A percentile compares a stretch with the other conserved stretches of the same genome.
Conservation (phyloP, 2,797 vertebrate genomes). For the Rhincodon typus region DNA sequence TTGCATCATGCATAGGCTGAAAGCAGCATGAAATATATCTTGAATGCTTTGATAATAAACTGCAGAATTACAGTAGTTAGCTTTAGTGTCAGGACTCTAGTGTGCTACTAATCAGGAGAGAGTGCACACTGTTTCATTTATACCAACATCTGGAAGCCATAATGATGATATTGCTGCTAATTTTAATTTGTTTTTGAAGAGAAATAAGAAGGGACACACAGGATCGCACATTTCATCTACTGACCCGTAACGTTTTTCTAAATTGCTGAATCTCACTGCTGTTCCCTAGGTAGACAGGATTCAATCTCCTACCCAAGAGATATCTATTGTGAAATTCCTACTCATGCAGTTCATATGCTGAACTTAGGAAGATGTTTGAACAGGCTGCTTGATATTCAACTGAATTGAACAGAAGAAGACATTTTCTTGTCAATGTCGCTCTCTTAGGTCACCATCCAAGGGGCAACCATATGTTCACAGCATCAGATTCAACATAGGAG, state of each 20-base stretch:
- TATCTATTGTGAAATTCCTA: background rate
- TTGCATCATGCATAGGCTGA: background rate
- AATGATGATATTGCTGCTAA: slow-evolving; percentile 24
- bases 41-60: slow-evolving; percentile 21
- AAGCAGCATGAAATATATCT: background rate
- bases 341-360: background rate
- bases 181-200: slow-evolving; percentile 18
- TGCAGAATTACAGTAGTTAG: slow-evolving; percentile 11
- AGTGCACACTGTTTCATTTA: slow-evolving; percentile 11
- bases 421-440: background rate
- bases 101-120: background rate
- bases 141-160: slow-evolving; percentile 25
- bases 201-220: slow-evolving; percentile 1
- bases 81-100: background rate
- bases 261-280: background rate
- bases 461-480: no score
- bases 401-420: background rate
- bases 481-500: no score
- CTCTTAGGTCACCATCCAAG: no score
- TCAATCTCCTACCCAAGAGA: background rate
- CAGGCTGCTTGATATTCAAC: background rate
- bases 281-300: background rate
- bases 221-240: background rate
- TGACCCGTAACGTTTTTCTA: background rate
- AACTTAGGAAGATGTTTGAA: background rate